Conservation (phyloP, 2,888 invertebrate species). For the Cotesia congregata region DNA sequence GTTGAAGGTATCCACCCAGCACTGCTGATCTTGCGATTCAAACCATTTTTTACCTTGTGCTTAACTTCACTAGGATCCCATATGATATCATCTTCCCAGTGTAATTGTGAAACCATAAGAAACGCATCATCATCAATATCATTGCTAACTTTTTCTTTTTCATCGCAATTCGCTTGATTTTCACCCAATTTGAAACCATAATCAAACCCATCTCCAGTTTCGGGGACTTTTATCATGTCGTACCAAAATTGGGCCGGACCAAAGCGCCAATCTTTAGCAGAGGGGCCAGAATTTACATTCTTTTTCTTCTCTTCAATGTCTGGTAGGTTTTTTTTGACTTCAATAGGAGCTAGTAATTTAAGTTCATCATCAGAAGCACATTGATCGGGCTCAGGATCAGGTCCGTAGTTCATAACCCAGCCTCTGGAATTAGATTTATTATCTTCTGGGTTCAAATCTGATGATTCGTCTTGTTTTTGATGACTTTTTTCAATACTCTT, state of each 20-base stretch:
- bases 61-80: constrained; percentile 98
- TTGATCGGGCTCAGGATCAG: constrained; percentile 77
- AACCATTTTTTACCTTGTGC: constrained; percentile 86
- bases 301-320: constrained; percentile 72
- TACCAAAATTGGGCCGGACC: constrained; percentile 99
- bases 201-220: constrained; percentile 94
- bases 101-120: constrained; percentile 95
- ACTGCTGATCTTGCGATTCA: constrained; percentile 91
- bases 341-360: constrained; percentile 74
- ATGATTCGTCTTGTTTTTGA: constrained; percentile 74
- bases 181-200: constrained; percentile 91
- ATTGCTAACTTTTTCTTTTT: constrained; percentile 68
- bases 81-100: constrained; percentile 99
- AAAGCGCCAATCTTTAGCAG: constrained; percentile 94
- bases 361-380: constrained; percentile 87
- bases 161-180: constrained; percentile 54
- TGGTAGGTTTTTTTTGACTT: constrained; percentile 63
- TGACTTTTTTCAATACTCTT: constrained; percentile 76
- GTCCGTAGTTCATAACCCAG: constrained; percentile 76
- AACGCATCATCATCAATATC: constrained; percentile 90
- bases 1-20: constrained; percentile 98
- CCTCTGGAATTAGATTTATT: constrained; percentile 64
- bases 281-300: constrained; percentile 78
- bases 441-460: constrained; percentile 72
- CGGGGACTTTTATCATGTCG: constrained; percentile 95